These are phyloP conservation scores for Hyles vespertilio DNA, from an alignment of 1,140 invertebrate species.

Conservation along the genomic window DNA sequence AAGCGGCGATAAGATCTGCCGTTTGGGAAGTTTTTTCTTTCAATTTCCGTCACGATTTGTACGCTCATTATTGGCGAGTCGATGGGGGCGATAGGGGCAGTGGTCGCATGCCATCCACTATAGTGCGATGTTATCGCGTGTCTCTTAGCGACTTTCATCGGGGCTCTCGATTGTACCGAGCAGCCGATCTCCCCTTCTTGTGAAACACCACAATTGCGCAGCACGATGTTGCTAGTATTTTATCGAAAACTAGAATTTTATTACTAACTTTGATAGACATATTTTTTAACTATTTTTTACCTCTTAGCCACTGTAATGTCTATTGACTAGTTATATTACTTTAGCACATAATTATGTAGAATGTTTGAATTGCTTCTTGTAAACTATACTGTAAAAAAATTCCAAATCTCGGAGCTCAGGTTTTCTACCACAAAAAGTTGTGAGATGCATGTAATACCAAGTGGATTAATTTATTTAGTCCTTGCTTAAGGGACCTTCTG, in stretches of 20 bases:
- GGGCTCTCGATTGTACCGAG: conserved; percentile 52
- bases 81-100: conserved; percentile 74
- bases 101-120: conserved; percentile 59
- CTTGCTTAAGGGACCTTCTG: too few relatives aligned
- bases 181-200: conserved; percentile 36
- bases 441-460: too few relatives aligned
- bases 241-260: conserved; percentile 9
- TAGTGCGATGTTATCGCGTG: conserved; percentile 63
- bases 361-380: too few relatives aligned
- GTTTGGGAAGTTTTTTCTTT: conserved; percentile 73
- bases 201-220: conserved; percentile 61
- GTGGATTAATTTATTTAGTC: too few relatives aligned
- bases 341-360: too few relatives aligned
- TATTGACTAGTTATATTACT: too few relatives aligned
- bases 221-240: conserved; percentile 59
- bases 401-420: too few relatives aligned
- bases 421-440: too few relatives aligned
- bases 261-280: too few relatives aligned
- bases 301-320: not conserved
- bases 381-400: too few relatives aligned
- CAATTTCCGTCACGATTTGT: conserved; percentile 75
- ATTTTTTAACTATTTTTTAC: not conserved
- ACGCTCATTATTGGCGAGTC: conserved; percentile 65
- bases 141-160: conserved; percentile 70
- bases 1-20: conserved; percentile 62